A percentile compares a stretch with the other conserved stretches of the same genome.
Evolutionary conservation across 2,888 invertebrate species (phyloP).

Genomic region (Drosophila mimetica): DNA sequence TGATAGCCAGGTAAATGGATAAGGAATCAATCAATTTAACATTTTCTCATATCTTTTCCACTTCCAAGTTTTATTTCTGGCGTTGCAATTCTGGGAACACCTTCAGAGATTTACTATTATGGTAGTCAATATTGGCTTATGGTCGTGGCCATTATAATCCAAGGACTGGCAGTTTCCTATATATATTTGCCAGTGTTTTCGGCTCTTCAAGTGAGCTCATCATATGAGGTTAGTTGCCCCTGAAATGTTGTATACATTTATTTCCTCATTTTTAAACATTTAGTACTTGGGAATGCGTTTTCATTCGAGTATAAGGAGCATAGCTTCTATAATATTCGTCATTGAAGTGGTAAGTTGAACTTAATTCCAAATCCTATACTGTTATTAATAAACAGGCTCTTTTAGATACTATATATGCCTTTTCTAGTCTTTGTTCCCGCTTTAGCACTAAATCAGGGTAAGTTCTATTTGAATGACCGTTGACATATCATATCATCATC

Average conservation of each 20-base stretch:
- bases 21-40: too few species aligned
- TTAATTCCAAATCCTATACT: background rate
- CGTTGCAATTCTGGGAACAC: conserved; percentile 93
- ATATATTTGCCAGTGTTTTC: conserved; percentile 94
- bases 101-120: conserved; percentile 93
- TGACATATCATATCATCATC: background rate
- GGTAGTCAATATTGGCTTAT: conserved; percentile 93
- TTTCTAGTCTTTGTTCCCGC: conserved; percentile 92
- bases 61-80: conserved; percentile 96
- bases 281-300: conserved; percentile 92
- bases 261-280: background rate
- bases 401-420: conserved; percentile 90
- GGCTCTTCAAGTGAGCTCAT: conserved; percentile 89
- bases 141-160: conserved; percentile 88
- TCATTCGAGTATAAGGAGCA: conserved; percentile 88
- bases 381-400: background rate
- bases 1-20: conserved; percentile 86
- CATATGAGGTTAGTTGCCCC: conserved; percentile 89
- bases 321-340: conserved; percentile 91
- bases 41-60: too few species aligned
- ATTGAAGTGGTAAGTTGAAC: conserved; percentile 88
- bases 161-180: conserved; percentile 88
- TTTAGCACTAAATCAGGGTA: conserved; percentile 92
- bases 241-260: background rate
- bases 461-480: background rate